Conservation (phyloP, 2,888 invertebrate genomes). For the Drosophila subsilvestris region DNA sequence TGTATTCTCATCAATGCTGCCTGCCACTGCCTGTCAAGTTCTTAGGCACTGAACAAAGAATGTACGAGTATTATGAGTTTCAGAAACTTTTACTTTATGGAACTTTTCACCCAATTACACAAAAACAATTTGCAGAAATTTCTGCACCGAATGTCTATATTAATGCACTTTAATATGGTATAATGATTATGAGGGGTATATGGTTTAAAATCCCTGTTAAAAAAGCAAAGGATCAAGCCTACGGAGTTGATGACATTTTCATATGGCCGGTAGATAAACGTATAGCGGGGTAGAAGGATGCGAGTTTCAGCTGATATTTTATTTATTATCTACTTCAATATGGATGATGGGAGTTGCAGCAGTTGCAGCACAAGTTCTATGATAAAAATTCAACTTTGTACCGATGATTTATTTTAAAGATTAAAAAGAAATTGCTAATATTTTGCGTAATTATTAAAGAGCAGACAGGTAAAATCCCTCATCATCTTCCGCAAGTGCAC, state of each 20-base stretch:
- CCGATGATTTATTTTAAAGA: too few species aligned
- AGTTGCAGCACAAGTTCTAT: constrained; percentile 7
- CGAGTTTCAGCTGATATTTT: constrained; percentile 32
- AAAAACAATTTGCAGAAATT: not conserved
- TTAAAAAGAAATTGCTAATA: not conserved
- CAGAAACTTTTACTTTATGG: not conserved
- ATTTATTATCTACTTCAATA: constrained; percentile 72
- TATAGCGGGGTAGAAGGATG: not conserved
- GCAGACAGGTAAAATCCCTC: not conserved
- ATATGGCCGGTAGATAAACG: not conserved
- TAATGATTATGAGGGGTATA: not conserved
- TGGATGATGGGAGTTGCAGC: constrained; percentile 41
- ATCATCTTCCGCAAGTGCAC: not conserved
- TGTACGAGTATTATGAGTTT: not conserved
- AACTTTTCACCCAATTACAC: not conserved
- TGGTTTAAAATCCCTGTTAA: too few species aligned
- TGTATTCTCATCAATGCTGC: constrained; percentile 6
- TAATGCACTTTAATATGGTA: not conserved
- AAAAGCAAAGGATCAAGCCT: not conserved
- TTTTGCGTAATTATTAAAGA: not conserved
- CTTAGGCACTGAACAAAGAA: not conserved
- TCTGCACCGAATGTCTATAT: not conserved
- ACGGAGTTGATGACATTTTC: not conserved
- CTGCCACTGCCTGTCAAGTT: not conserved
- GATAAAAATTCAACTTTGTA: not conserved